These are phyloP conservation scores for Peromyscus melanophrys DNA, from an alignment of 2,797 vertebrate genomes.

Conservation along the genomic window DNA sequence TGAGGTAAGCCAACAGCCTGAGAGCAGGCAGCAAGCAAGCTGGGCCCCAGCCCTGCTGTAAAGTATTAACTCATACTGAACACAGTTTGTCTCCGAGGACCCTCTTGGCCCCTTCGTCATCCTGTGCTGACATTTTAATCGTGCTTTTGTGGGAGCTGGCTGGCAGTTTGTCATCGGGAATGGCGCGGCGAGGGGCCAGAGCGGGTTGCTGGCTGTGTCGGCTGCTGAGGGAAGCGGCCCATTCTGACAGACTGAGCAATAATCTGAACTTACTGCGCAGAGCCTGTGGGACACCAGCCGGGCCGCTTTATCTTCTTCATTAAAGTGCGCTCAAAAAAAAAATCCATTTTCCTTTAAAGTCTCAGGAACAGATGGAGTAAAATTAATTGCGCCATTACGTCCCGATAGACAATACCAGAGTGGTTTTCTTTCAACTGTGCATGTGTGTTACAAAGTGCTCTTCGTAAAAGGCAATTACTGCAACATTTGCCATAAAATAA, in stretches of 20 bases:
- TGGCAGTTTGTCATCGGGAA: constrained; percentile 94
- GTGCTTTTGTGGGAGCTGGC: constrained; percentile 94
- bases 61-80: constrained; percentile 94
- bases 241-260: constrained; percentile 95
- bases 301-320: constrained; percentile 98
- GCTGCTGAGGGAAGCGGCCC: constrained; percentile 92
- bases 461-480: constrained; percentile 97
- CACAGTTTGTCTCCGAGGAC: constrained; percentile 93
- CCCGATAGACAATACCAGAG: constrained; percentile 95
- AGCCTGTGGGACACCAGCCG: constrained; percentile 94
- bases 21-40: constrained; percentile 85
- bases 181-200: constrained; percentile 91
- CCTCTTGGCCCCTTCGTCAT: constrained; percentile 93
- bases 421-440: constrained; percentile 96
- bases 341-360: constrained; percentile 98
- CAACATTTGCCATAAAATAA: constrained; percentile 96
- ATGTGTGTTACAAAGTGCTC: constrained; percentile 95
- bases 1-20: constrained; percentile 73
- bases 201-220: constrained; percentile 90
- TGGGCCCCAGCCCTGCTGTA: constrained; percentile 88
- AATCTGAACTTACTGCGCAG: constrained; percentile 95
- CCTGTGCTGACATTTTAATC: constrained; percentile 95
- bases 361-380: constrained; percentile 97
- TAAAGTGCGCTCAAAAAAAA: constrained; percentile 96
- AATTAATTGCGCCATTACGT: constrained; percentile 99